phyloP scores from a whole-genome alignment of 2,797 vertebrate species.

The Mus spretus region DNA sequence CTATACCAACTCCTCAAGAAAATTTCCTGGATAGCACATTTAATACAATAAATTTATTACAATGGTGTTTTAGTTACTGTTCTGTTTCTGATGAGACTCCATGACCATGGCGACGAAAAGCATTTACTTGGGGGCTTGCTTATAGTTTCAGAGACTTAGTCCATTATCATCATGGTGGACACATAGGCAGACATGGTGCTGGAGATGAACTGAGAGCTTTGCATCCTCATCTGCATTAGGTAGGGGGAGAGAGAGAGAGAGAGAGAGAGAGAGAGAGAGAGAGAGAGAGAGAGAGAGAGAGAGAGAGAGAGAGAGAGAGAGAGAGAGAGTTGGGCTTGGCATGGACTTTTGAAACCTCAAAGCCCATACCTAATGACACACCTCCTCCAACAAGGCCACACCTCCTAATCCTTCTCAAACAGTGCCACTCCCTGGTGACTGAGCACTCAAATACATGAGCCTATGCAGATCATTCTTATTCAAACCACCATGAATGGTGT shows the following conservation, averaged over 20 bases:
- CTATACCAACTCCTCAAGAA: slow-evolving; percentile 45
- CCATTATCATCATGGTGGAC: no score
- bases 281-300: not conserved
- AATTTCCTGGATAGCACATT: slow-evolving; percentile 19
- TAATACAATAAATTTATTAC: not conserved
- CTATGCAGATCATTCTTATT: not conserved
- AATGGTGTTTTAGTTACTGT: no score
- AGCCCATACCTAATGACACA: not conserved
- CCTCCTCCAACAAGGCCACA: not conserved
- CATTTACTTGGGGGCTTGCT: not conserved
- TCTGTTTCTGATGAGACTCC: not conserved
- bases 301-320: not conserved
- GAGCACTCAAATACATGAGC: not conserved
- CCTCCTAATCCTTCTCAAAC: not conserved
- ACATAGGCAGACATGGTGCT: not conserved
- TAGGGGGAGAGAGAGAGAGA: not conserved
- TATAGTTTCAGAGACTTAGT: not conserved
- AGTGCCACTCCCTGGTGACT: not conserved
- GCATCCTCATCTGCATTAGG: not conserved
- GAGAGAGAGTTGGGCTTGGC: not conserved
- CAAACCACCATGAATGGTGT: not conserved
- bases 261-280: not conserved
- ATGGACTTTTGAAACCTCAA: not conserved
- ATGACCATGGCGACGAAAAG: not conserved
- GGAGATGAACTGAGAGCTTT: not conserved